Conservation (phyloP, 2,888 invertebrate species). For the Drosophila falleni region DNA sequence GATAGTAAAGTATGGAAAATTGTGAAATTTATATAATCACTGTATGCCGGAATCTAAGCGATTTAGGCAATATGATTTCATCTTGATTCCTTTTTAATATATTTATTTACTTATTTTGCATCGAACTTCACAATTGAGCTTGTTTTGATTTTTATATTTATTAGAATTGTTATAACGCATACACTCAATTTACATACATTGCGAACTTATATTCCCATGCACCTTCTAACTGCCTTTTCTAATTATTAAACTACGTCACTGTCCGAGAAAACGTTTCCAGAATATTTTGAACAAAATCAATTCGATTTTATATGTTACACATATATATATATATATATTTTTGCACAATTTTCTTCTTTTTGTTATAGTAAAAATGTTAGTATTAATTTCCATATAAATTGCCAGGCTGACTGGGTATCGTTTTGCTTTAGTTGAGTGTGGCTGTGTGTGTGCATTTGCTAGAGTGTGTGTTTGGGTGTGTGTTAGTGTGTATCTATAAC, state of each 20-base stretch:
- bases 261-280: slow-evolving; percentile 31
- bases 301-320: slow-evolving; percentile 53
- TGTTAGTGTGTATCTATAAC: slow-evolving; percentile 59
- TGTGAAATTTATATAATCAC: too few relatives aligned
- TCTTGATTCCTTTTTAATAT: too few relatives aligned
- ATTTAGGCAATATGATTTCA: too few relatives aligned
- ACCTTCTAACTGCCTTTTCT: neutral
- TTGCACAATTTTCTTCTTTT: slow-evolving; percentile 20
- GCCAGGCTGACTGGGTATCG: slow-evolving; percentile 51
- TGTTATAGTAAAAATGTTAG: slow-evolving; percentile 66
- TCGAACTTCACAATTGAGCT: too few relatives aligned
- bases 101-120: too few relatives aligned
- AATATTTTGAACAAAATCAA: slow-evolving; percentile 64
- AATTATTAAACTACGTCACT: slow-evolving; percentile 41
- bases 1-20: too few relatives aligned
- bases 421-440: slow-evolving; percentile 32
- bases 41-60: too few relatives aligned
- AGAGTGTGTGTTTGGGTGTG: slow-evolving; percentile 3
- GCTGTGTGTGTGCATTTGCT: neutral
- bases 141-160: too few relatives aligned
- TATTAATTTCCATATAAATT: slow-evolving; percentile 78
- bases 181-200: too few relatives aligned
- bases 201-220: neutral
- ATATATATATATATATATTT: slow-evolving; percentile 2
- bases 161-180: too few relatives aligned